Evolutionary conservation across 1,140 invertebrate species (phyloP), one percentile per base, ranked within the genome.

Genomic region (Pentalonia nigronervosa): DNA sequence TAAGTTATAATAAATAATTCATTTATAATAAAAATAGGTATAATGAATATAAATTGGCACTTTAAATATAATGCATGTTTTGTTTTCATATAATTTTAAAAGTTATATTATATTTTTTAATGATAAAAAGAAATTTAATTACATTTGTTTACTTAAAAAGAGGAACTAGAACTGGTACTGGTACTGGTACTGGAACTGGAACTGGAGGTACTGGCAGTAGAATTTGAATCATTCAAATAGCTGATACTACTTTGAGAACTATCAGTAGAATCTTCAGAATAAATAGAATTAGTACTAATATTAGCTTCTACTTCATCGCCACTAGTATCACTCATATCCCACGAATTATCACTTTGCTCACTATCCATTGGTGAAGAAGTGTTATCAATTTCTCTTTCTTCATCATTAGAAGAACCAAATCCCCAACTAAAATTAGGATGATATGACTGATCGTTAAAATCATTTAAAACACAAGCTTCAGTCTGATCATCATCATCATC

Each of bases 41-140:
- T 53, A 53, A 89, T 53, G n/a, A 89, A 56, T 36, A 30, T n/a
- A 21, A 87, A 41, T 90, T 90, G 88, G 88, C 88, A 90, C 88
- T 56, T 30, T 34, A 21, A 56, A 36, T 89, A 53, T 34, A 89
- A 89, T 50, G 23, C n/a, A 34, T 50, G n/a, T 50, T 86, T 45
- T 34, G 23, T 50, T 25, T 50, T 34, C 2, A 50, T 60, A 90
- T 50, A 21, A 56, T 89, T 88, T 36, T 41, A 36, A 56, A 50
- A 56, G 9, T 53, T 23, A 47, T 7, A 47, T 47, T 47, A 23
- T 36, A 89, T 48, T 89, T 36, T 36, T 53, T 41, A 89, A 86
- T n/a, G 14, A 45, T n/a, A 86, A 41, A 17, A 30, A 47, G 11
- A 14, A 11, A n/a, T 25, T 86, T 41, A 84, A 45, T 41, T 41